These are phyloP conservation scores for Temnothorax unifasciatus DNA, from an alignment of 2,888 invertebrate genomes.

Conservation along the genomic window DNA sequence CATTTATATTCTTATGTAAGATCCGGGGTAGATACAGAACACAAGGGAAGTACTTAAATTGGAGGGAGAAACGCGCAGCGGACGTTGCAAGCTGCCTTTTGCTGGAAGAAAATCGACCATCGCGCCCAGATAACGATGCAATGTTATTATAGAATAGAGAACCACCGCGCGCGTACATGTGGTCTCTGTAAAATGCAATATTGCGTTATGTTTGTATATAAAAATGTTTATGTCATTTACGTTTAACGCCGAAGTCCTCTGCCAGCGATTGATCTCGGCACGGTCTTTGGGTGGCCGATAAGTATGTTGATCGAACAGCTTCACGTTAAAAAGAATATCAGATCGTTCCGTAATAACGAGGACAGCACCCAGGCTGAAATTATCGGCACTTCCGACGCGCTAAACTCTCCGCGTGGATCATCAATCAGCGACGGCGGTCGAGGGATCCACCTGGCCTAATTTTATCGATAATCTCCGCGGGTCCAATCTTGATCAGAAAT, in stretches of 20 bases:
- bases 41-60: slow-evolving; percentile 77
- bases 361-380: slow-evolving; percentile 74
- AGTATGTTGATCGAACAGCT: slow-evolving; percentile 69
- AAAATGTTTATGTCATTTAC: slow-evolving; percentile 12
- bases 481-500: slow-evolving; percentile 68
- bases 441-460: slow-evolving; percentile 79
- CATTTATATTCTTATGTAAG: slow-evolving; percentile 82
- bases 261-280: slow-evolving; percentile 30
- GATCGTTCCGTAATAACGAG: slow-evolving; percentile 77
- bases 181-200: not conserved
- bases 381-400: slow-evolving; percentile 82
- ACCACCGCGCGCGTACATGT: not conserved
- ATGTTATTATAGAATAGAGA: slow-evolving; percentile 38
- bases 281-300: slow-evolving; percentile 57
- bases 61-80: slow-evolving; percentile 54
- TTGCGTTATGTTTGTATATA: slow-evolving; percentile 19
- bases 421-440: slow-evolving; percentile 80
- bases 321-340: slow-evolving; percentile 59
- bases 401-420: slow-evolving; percentile 79
- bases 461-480: slow-evolving; percentile 77
- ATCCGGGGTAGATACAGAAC: slow-evolving; percentile 79
- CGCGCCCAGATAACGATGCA: slow-evolving; percentile 33
- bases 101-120: slow-evolving; percentile 65
- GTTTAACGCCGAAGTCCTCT: not conserved
- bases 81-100: slow-evolving; percentile 79